These are phyloP conservation scores for Eilema depressum DNA, from an alignment of 2,888 invertebrate species.

Conservation along the genomic window DNA sequence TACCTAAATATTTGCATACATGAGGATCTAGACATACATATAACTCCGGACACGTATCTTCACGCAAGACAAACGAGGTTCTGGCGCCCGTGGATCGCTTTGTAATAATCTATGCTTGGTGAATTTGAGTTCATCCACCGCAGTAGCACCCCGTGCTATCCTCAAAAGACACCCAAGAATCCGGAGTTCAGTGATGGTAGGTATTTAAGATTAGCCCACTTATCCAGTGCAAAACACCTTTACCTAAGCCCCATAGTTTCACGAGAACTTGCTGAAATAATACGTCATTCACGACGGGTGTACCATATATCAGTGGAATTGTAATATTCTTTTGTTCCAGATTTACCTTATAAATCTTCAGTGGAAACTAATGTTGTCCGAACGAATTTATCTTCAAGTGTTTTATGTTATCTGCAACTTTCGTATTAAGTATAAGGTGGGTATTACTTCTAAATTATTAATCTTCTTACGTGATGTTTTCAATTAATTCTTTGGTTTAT, in stretches of 20 bases:
- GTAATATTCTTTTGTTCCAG: slow-evolving; percentile 66
- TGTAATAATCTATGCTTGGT: no score
- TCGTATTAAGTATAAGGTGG: slow-evolving; percentile 1
- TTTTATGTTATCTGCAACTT: slow-evolving; percentile 33
- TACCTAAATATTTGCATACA: no score
- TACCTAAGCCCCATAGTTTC: background rate
- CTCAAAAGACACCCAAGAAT: no score
- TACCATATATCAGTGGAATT: slow-evolving; percentile 58
- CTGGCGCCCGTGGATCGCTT: no score
- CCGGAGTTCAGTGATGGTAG: no score
- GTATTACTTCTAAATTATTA: background rate
- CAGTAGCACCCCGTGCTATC: no score
- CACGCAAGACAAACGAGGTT: no score
- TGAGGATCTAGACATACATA: no score
- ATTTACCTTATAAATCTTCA: slow-evolving; percentile 66
- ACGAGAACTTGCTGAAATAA: slow-evolving; percentile 29
- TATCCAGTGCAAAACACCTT: background rate
- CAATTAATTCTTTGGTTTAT: background rate
- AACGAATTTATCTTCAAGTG: slow-evolving; percentile 52
- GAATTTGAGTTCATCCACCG: no score
- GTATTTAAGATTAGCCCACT: background rate
- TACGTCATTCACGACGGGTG: slow-evolving; percentile 57
- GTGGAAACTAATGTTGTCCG: slow-evolving; percentile 58
- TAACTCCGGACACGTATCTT: no score
- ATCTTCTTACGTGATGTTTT: background rate